Evolutionary conservation across 2,888 invertebrate genomes (phyloP), one percentile per base, ranked within the genome.

Genomic region (Vandiemenella viatica): DNA sequence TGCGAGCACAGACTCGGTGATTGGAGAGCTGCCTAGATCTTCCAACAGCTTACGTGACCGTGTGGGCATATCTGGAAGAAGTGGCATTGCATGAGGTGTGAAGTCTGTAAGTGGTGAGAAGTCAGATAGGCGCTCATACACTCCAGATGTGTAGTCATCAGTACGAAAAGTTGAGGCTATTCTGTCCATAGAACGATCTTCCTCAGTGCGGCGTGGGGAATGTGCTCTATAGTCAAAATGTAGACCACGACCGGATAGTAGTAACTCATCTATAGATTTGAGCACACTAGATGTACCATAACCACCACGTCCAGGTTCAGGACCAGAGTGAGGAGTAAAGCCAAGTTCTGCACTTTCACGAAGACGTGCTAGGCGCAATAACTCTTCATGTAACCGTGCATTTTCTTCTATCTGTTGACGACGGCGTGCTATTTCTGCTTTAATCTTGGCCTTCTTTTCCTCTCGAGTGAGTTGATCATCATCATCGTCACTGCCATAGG

Each of bases 401-500:
- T 72, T 71, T 55, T 75, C 73, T 56, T 74, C 75, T 50, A 79
- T 69, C 57, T 76, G 73, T 56, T 71, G 70, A 41, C 74, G 67
- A n/a, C 78, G 63, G 46, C 73, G 65, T 10, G 75, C 74, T 51
- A 79, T 75, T 60, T 79, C 78, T 40, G 72, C 72, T 56, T 75
- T 74, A 50, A 79, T 69, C 55, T 73, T 67, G 37, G 70, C 67
- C 59, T 74, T 73, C 58, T 75, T 72, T 57, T 73, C 71, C 56
- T 79, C 77, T 38, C 75, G 62, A 17, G 66, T 67, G 53, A 71
- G 58, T 43, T 67, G 62, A 53, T 75, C 75, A 50, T 74, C 73
- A 45, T 69, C 68, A 40, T 65, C 67, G 50, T 67, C 66, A 46
- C 67, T 67, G 45, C 65, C 68, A 54, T 68, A 69, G 6, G 70